Evolutionary conservation across 2,113 vertebrate species (phyloP).

Genomic region (Calidris pugnax): DNA sequence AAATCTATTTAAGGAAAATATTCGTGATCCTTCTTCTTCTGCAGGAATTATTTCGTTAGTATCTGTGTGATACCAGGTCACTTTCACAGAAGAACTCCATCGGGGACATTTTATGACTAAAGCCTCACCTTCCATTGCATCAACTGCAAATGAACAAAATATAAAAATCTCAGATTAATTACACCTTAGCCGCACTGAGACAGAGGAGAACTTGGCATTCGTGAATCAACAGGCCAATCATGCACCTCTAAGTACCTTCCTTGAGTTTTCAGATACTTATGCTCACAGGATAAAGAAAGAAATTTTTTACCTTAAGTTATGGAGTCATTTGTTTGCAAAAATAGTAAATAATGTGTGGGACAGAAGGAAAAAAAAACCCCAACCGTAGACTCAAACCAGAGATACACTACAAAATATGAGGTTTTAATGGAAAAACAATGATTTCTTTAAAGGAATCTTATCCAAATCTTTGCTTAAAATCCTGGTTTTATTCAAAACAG

Average conservation of each 20-base stretch:
- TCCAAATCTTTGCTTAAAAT: not conserved
- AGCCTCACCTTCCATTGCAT: slow-evolving; percentile 72
- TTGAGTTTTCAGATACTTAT: not conserved
- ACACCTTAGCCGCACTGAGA: not conserved
- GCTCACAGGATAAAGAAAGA: not conserved
- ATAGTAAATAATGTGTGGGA: not conserved
- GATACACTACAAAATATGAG: not conserved
- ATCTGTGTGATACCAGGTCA: slow-evolving; percentile 48
- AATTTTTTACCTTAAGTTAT: not conserved
- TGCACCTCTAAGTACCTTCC: not conserved
- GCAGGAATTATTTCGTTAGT: slow-evolving; percentile 32
- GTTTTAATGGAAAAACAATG: not conserved
- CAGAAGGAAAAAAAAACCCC: not conserved
- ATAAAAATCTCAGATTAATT: not conserved
- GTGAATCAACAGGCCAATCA: not conserved
- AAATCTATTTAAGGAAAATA: slow-evolving; percentile 25
- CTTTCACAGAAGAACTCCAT: not conserved
- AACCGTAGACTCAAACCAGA: not conserved
- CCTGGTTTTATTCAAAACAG: not conserved
- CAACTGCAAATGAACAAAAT: slow-evolving; percentile 51
- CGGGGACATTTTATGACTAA: slow-evolving; percentile 63
- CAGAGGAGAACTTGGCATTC: not conserved
- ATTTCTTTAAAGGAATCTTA: not conserved
- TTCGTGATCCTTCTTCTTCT: not conserved
- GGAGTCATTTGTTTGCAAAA: not conserved